Conservation (phyloP, 2,797 vertebrate species). For the Rhadinocentrus ornatus region DNA sequence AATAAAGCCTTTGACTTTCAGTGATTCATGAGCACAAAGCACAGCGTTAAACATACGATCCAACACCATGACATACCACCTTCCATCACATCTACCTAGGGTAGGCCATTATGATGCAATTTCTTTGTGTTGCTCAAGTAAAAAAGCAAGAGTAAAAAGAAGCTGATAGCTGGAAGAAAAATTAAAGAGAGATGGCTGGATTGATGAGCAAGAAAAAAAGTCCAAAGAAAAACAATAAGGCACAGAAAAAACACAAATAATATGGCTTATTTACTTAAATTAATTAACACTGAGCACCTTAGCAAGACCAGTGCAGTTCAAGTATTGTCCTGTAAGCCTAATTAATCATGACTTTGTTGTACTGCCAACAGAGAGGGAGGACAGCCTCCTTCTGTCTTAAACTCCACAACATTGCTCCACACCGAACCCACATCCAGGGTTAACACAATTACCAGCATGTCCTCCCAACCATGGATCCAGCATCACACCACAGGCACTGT, state of each 20-base stretch:
- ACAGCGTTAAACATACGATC: slow-evolving; percentile 17
- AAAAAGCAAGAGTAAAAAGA: slow-evolving; percentile 1
- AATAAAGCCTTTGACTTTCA: slow-evolving; percentile 11
- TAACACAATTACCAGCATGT: slow-evolving; percentile 76
- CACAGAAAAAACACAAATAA: slow-evolving; percentile 1
- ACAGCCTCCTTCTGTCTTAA: slow-evolving; percentile 70
- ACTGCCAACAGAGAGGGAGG: slow-evolving; percentile 67
- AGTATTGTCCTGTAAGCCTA: slow-evolving; percentile 67
- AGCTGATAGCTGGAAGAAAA: slow-evolving; percentile 17
- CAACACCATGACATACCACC: slow-evolving; percentile 12
- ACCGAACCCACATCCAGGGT: slow-evolving; percentile 68
- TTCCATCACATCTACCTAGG: slow-evolving; percentile 16
- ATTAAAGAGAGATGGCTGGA: slow-evolving; percentile 27
- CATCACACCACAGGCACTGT: slow-evolving; percentile 69
- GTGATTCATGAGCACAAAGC: slow-evolving; percentile 28
- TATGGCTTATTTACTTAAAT: slow-evolving; percentile 41
- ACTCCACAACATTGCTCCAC: slow-evolving; percentile 60
- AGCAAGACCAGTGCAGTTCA: slow-evolving; percentile 45
- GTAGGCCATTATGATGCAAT: background rate
- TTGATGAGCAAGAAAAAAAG: slow-evolving; percentile 21
- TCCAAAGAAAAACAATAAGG: slow-evolving; percentile 1
- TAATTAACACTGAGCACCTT: slow-evolving; percentile 62
- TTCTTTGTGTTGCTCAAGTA: background rate
- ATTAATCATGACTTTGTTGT: slow-evolving; percentile 75
- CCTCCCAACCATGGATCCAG: slow-evolving; percentile 68